Evolutionary conservation across 2,113 vertebrate species (phyloP), one percentile per base, ranked within the genome.

Genomic region (Porphyrio hochstetteri): DNA sequence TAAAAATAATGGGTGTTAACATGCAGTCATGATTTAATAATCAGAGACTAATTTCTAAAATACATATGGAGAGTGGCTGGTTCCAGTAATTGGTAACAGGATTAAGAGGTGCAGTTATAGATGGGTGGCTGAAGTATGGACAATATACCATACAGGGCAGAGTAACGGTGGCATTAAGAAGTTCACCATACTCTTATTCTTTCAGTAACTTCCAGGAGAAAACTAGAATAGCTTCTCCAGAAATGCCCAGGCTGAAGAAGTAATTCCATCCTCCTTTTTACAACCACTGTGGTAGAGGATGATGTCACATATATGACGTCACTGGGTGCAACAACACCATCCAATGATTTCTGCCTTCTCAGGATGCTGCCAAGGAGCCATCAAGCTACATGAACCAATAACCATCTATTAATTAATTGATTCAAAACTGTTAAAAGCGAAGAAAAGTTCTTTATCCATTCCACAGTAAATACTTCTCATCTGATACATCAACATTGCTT

Each of bases 1-100:
- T 93, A 95, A 96, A 97, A 96, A 96, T 94, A 96, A 95, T 94
- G 95, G 87, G 94, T 97, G 92, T 94, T 96, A 97, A 96, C 94
- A 94, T 71, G 68, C 82, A 85, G 93, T 94, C 93, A 95, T 96
- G 96, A 97, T 94, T 97, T 96, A 97, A 96, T 96, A 96, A 97
- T 96, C 93, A 93, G 94, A 86, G 36, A 82, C 95, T 95, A 83
- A 94, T 95, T 95, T 93, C 91, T 92, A 95, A 93, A 90, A 94
- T 68, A 95, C 81, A 88, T 82, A 96, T 1, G 1, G 78, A 81
- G 42, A 80, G 50, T 40, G 36, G 40, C 52, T 88, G 53, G 36
- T 86, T 96, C 88, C 84, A 82, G 92, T 93, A 91, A 95, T 9
- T 27, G 48, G 57, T 31, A 89, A 57, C 8, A 57, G 81, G 81